phyloP scores from a whole-genome alignment of 1,140 invertebrate genomes.

The Hermatobates lingyangjiaoensis region DNA sequence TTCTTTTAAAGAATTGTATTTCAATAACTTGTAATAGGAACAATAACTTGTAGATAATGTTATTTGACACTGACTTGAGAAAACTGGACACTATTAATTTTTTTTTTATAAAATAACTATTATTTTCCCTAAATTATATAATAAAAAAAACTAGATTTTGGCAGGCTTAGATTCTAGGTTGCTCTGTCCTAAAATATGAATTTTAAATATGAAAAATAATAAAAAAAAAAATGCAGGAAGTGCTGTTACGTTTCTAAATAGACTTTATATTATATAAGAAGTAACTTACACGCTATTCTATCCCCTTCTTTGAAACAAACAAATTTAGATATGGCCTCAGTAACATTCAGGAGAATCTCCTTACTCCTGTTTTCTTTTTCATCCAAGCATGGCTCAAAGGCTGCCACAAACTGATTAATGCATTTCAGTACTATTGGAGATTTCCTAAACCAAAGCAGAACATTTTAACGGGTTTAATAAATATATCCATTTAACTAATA shows the following conservation, averaged over 20 bases:
- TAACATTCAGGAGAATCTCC: slow-evolving; percentile 38
- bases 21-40: too few relatives aligned
- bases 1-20: too few relatives aligned
- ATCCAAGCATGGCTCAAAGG: slow-evolving; percentile 39
- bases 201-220: neutral
- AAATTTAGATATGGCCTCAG: slow-evolving; percentile 43
- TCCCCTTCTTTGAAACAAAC: slow-evolving; percentile 59
- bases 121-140: neutral
- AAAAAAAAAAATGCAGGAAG: neutral
- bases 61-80: too few relatives aligned
- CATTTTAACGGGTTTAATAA: too few relatives aligned
- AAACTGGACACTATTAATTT: too few relatives aligned
- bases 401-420: slow-evolving; percentile 34
- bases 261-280: neutral
- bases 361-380: slow-evolving; percentile 34
- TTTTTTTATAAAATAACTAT: neutral
- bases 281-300: slow-evolving; percentile 50
- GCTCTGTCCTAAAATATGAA: neutral
- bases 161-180: neutral
- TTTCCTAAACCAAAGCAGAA: too few relatives aligned
- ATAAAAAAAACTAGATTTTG: neutral
- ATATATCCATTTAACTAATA: too few relatives aligned
- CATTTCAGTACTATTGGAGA: slow-evolving; percentile 36
- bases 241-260: neutral
- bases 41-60: too few relatives aligned